Conservation (phyloP, 2,888 invertebrate genomes). For the Spisula solida region DNA sequence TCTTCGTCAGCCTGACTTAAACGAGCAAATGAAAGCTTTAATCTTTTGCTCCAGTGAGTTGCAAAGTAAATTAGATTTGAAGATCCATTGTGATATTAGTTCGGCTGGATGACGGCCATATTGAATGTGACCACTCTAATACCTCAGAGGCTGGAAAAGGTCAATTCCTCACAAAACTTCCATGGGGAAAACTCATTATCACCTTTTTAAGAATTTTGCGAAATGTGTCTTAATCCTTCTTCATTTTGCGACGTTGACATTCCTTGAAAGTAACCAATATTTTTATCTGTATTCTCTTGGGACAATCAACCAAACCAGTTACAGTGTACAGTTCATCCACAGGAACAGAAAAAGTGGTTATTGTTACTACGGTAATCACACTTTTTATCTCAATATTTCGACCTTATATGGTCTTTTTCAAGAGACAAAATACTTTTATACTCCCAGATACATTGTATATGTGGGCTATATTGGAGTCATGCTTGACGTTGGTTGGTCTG, state of each 20-base stretch:
- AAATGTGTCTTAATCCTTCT: constrained; percentile 22
- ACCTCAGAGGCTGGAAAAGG: background rate
- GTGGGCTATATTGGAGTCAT: too few species aligned
- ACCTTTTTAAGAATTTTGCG: constrained; percentile 18
- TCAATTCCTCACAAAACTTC: constrained; percentile 38
- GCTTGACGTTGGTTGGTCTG: too few species aligned
- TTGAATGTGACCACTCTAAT: constrained; percentile 40
- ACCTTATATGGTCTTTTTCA: too few species aligned
- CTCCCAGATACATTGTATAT: too few species aligned
- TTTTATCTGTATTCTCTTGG: too few species aligned
- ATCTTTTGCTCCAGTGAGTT: constrained; percentile 30
- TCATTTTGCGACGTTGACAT: background rate
- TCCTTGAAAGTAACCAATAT: too few species aligned
- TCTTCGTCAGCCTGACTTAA: background rate
- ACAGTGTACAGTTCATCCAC: too few species aligned
- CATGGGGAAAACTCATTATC: constrained; percentile 35
- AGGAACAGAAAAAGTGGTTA: too few species aligned
- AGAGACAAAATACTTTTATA: too few species aligned
- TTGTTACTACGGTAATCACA: too few species aligned
- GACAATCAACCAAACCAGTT: too few species aligned
- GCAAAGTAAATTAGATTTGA: constrained; percentile 46
- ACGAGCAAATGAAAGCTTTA: constrained; percentile 38
- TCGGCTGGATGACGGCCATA: constrained; percentile 32
- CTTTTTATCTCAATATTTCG: too few species aligned
- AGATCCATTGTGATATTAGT: constrained; percentile 45